These are phyloP conservation scores for Synanceia verrucosa DNA, from an alignment of 2,797 vertebrate species.

Conservation along the genomic window DNA sequence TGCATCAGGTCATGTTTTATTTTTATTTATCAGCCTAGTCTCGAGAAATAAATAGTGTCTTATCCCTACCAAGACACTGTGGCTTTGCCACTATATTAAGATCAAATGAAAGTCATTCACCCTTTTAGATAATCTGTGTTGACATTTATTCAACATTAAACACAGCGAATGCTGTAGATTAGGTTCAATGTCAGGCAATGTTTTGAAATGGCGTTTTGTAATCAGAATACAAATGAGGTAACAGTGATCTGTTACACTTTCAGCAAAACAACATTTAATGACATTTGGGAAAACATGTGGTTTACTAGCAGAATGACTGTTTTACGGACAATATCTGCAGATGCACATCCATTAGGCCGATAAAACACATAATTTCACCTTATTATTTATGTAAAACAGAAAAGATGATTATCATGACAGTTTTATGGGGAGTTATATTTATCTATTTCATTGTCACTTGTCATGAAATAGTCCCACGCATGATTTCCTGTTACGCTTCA, in stretches of 20 bases:
- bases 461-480: neutral
- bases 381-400: too few relatives aligned
- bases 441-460: neutral
- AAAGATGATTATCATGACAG: too few relatives aligned
- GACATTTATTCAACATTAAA: neutral
- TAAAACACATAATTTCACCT: too few relatives aligned
- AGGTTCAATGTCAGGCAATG: neutral
- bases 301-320: too few relatives aligned
- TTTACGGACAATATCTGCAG: too few relatives aligned
- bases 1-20: neutral
- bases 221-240: too few relatives aligned
- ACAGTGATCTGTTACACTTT: too few relatives aligned
- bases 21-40: neutral
- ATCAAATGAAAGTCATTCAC: neutral
- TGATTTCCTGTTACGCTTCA: neutral
- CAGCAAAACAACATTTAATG: too few relatives aligned
- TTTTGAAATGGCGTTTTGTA: too few relatives aligned
- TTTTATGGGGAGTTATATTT: neutral
- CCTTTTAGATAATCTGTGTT: neutral
- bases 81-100: neutral
- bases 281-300: too few relatives aligned
- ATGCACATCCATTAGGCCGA: too few relatives aligned
- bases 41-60: neutral
- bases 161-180: neutral
- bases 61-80: neutral